Base-by-base conservation (phyloP, 2,888 invertebrate species). In the Melangyna quadrimaculata region DNA sequence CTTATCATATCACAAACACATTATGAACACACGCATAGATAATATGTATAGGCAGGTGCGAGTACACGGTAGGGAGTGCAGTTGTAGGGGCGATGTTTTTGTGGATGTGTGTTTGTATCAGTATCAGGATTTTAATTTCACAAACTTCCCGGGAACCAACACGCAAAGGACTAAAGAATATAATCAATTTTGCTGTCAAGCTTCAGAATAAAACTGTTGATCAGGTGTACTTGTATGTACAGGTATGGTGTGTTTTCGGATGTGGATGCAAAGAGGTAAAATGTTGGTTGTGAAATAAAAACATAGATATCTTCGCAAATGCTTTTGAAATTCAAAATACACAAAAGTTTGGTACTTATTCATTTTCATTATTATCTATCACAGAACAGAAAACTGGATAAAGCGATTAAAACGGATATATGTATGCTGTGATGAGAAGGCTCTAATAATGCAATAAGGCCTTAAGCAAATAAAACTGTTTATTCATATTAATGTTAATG, bases 171-270 rank as follows among this genome's bases (percentile, higher is more conserved):
- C 37, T 59, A 59, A 72, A 14, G 51, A 59, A 67, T 53, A 24
- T 51, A 73, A 79, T 79, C 59, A 67, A 67, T 67, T 79, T 40
- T 22, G 40, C 35, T 73, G 35, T 71, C 29, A 35, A 19, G 53
- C 37, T 45, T 61, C 77, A 59, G 51, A 65, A 65, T 74, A 55
- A 55, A 65, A 65, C 74, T 65, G 53, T 74, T 74, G 74, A 77
- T 51, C 77, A 51, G 69, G 29, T 69, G 59, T 65, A 32, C 10
- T 14, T 59, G 59, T 65, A 32, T 4, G 7, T 59, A 3, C 19
- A 8, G 3, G 9, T 24, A n/a, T 27, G 27, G 22, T 40, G 22
- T 40, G 27, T 43, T 17, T 61, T 17, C 29, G 27, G 48, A 51
- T 61, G 48, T 48, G 14, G 3, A 17, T 51, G 63, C 61, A 29